A percentile compares a stretch with the other conserved stretches of the same genome.
Conservation (phyloP, 2,888 invertebrate species). For the Prostheceraeus crozeri region DNA sequence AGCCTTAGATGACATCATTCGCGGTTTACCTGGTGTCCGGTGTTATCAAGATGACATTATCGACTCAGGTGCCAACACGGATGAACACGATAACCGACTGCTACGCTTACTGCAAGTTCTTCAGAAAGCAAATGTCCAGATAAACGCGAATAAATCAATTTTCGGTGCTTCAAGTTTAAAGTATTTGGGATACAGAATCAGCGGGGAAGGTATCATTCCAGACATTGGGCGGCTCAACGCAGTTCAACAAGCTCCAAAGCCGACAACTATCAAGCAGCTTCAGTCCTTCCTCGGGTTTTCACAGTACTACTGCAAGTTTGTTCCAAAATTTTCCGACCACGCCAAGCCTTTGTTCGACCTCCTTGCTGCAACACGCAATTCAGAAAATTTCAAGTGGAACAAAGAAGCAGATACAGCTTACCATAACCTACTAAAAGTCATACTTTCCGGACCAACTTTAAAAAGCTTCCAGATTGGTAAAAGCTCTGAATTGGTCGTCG, state of each 20-base stretch:
- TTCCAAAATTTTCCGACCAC: not conserved
- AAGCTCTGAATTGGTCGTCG: not conserved
- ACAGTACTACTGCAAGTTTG: conserved; percentile 22
- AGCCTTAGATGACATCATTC: not conserved
- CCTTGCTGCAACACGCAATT: not conserved
- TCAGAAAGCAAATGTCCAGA: not conserved
- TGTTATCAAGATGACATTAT: conserved; percentile 3
- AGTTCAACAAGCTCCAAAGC: not conserved
- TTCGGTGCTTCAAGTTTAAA: too few species aligned
- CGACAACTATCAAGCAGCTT: not conserved
- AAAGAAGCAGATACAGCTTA: not conserved
- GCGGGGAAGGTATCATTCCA: not conserved
- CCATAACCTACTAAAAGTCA: not conserved
- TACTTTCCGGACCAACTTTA: not conserved
- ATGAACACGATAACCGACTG: not conserved
- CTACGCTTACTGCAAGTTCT: not conserved
- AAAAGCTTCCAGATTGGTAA: not conserved
- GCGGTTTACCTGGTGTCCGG: not conserved
- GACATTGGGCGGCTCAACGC: not conserved
- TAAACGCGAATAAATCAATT: not conserved
- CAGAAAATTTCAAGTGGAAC: not conserved
- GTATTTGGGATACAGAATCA: too few species aligned
- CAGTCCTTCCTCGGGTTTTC: conserved; percentile 9
- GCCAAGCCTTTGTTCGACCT: not conserved
- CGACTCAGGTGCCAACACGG: not conserved